phyloP scores from a whole-genome alignment of 2,888 invertebrate species.

The Cephus runcator region DNA sequence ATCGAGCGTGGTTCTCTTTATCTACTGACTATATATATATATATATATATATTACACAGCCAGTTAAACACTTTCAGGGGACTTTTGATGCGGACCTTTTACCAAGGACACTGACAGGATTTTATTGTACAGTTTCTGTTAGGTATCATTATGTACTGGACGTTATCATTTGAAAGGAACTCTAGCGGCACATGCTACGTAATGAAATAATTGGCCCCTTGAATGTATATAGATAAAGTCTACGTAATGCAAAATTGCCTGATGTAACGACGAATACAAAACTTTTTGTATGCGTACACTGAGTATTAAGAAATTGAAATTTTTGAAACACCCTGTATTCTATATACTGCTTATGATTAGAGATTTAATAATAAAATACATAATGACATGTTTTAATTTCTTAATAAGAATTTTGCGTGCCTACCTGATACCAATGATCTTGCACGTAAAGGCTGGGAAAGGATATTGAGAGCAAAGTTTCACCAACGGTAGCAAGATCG shows the following conservation, averaged over 20 bases:
- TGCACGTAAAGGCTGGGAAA: background rate
- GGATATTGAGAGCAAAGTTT: background rate
- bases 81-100: background rate
- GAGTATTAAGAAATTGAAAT: background rate
- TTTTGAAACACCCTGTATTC: background rate
- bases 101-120: background rate
- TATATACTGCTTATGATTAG: background rate
- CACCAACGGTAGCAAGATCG: background rate
- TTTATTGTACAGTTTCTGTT: no score
- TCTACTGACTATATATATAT: background rate
- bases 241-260: background rate
- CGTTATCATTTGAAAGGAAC: background rate
- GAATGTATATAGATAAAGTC: background rate
- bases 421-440: background rate
- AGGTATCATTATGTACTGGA: background rate
- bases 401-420: background rate
- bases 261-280: background rate
- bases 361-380: background rate
- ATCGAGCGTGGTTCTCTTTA: background rate
- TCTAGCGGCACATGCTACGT: background rate
- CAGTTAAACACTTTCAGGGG: background rate
- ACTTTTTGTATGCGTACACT: background rate
- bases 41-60: background rate
- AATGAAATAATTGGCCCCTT: background rate
- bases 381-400: background rate